Evolutionary conservation across 2,888 invertebrate species (phyloP), one percentile per base, ranked within the genome.

Genomic region (Aphidius colemani): DNA sequence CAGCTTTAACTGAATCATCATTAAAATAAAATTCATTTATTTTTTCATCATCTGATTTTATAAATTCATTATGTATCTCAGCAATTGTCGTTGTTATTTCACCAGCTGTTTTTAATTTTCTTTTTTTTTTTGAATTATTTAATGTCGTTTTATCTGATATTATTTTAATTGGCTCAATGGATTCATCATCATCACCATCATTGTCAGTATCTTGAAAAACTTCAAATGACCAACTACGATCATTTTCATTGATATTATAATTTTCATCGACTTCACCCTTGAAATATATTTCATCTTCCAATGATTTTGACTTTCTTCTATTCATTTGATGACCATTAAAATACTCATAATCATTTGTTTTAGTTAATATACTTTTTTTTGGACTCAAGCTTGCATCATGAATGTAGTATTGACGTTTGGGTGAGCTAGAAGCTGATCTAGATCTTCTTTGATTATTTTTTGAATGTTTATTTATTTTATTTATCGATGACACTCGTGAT

Each of bases 381-480:
- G 81, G 81, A 50, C 81, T 81, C 7, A 81, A 68, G 50, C 69
- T 74, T 3, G 77, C 78, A 53, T 80, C 75, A 67, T 82, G 79
- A 3, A 71, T 69, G 57, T 82, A 76, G 59, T 69, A 61, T 48
- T 74, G 74, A 53, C 77, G 72, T 48, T 72, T 77, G 0, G 77
- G 77, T 45, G 76, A 77, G 61, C 60, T 77, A 1, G 78, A 76
- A 0, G 72, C 72, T 0, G 79, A 78, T 9, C 75, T 70, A 2
- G 73, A 72, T 55, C 69, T 68, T 13, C 70, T 67, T 6, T n/a
- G 11, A 18, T 3, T 41, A 40, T 67, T 71, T 5, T 74, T 74
- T 57, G 75, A 75, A 41, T 70, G 69, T 0, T 68, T 69, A 67
- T 67, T 68, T 5, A 67, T 66, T 0, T 68, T 69, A 67, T 67